Evolutionary conservation across 30 jellyfish, hydroid and myxozoan species (phyloP).

Genomic region (Catostylus mosaicus): DNA sequence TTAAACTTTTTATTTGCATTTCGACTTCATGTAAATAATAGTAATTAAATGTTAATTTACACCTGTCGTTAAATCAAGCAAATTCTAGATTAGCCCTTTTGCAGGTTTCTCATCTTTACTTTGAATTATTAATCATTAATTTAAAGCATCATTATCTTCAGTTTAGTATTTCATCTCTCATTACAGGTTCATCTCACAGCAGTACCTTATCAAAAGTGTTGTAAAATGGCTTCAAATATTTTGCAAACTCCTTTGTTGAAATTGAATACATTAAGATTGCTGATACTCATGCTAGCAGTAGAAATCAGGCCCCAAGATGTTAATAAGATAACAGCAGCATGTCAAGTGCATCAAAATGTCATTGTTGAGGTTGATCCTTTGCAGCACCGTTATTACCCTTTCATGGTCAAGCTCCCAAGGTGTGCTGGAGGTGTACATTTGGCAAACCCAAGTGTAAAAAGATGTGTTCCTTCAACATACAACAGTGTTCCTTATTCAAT

Average conservation of each 20-base stretch:
- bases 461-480: conserved; percentile 21
- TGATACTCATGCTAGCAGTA: not conserved
- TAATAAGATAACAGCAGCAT: conserved; percentile 1
- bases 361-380: conserved; percentile 49
- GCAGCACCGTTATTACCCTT: conserved; percentile 37
- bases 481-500: conserved; percentile 12
- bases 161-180: too few species aligned
- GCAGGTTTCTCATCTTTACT: too few species aligned
- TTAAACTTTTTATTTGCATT: too few species aligned
- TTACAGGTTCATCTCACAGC: too few species aligned
- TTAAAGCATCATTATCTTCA: too few species aligned
- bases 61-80: too few species aligned
- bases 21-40: too few species aligned
- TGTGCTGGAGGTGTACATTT: conserved; percentile 34
- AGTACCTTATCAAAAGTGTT: too few species aligned
- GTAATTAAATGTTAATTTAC: too few species aligned
- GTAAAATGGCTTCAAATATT: not conserved
- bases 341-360: conserved; percentile 19
- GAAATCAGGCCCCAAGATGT: not conserved
- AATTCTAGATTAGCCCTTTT: too few species aligned
- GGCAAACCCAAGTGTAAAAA: conserved; percentile 15
- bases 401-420: conserved; percentile 31
- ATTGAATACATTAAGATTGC: not conserved
- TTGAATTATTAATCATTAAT: too few species aligned
- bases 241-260: not conserved